Evolutionary conservation across 2,113 vertebrate species (phyloP).

Genomic region (Pelvicachromis taeniatus): DNA sequence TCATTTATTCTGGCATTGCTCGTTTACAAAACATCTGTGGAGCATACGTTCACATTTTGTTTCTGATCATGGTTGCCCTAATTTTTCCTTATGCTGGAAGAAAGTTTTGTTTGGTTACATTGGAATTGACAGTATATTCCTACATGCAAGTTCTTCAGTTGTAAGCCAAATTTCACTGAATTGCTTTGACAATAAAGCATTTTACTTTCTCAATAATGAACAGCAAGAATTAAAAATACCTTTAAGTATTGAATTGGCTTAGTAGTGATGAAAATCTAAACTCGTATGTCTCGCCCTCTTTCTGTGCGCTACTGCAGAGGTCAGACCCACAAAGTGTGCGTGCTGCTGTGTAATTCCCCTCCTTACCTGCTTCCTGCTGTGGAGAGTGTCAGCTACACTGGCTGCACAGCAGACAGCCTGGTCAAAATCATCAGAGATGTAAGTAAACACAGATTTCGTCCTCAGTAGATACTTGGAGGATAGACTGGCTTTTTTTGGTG

Average conservation of each 20-base stretch:
- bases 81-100: not conserved
- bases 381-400: constrained; percentile 89
- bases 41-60: not conserved
- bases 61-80: fast-evolving
- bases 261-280: not conserved
- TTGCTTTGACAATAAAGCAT: not conserved
- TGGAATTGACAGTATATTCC: not conserved
- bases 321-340: constrained; percentile 89
- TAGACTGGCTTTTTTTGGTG: not conserved
- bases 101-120: not conserved
- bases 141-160: not conserved
- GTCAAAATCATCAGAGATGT: constrained; percentile 91
- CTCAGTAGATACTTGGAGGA: not conserved
- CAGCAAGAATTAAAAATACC: not conserved
- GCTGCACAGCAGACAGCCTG: constrained; percentile 84
- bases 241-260: not conserved
- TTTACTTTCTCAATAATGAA: not conserved
- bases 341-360: constrained; percentile 89
- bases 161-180: not conserved
- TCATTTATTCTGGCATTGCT: too few species aligned
- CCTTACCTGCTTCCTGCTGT: constrained; percentile 89
- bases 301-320: constrained; percentile 66
- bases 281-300: not conserved
- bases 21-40: not conserved
- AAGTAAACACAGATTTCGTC: constrained; percentile 17